Percentiles rank a stretch among this genome's conserved stretches.
These are phyloP conservation scores for Rhinoptilus africanus DNA, from an alignment of 2,113 vertebrate genomes.

Conservation along the genomic window DNA sequence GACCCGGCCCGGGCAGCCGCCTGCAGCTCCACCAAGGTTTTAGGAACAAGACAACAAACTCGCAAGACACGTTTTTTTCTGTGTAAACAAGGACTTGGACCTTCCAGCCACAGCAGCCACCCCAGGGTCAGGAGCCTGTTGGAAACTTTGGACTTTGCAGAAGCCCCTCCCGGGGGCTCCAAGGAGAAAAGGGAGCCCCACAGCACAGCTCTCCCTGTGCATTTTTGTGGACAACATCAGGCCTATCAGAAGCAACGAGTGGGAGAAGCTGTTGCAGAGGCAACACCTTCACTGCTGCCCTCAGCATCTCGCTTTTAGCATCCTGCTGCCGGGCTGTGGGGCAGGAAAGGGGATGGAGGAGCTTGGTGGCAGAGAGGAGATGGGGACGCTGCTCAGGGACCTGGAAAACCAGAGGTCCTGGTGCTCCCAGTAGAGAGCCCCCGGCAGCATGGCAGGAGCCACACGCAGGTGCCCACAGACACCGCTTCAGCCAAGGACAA, in stretches of 20 bases:
- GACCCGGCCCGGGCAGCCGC: neutral
- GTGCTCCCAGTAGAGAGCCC: neutral
- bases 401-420: neutral
- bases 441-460: neutral
- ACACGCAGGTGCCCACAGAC: neutral
- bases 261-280: fast-evolving
- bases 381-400: neutral
- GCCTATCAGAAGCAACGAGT: neutral
- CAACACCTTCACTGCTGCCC: neutral
- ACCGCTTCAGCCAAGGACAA: neutral
- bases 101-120: neutral
- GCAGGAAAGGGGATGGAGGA: neutral
- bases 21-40: neutral
- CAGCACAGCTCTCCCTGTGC: fast-evolving
- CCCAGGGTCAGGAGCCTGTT: neutral
- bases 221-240: fast-evolving
- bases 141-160: conserved; percentile 7
- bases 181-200: neutral
- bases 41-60: conserved; percentile 11
- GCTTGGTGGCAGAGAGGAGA: neutral
- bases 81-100: conserved; percentile 60
- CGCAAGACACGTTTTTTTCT: conserved; percentile 9
- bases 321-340: neutral
- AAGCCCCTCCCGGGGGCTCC: neutral
- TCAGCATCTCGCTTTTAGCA: neutral